These are phyloP conservation scores for Hydropsyche tenuis DNA, from an alignment of 1,140 invertebrate genomes.

Conservation along the genomic window DNA sequence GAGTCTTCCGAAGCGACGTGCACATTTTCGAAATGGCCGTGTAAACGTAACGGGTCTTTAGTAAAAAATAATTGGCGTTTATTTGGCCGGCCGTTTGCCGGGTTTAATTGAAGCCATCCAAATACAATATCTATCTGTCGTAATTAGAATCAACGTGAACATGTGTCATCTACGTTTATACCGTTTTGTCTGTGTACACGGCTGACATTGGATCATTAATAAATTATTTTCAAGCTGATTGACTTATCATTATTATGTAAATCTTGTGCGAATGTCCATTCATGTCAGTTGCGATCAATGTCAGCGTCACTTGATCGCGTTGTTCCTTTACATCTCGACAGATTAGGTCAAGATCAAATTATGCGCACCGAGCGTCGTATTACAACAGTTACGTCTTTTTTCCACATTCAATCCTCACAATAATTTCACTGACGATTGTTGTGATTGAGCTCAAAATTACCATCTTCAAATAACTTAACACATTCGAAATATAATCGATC, in stretches of 20 bases:
- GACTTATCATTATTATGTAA: constrained; percentile 49
- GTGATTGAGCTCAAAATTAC: neutral
- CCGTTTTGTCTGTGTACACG: constrained; percentile 38
- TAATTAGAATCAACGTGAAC: constrained; percentile 41
- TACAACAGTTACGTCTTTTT: constrained; percentile 31
- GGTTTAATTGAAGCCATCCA: constrained; percentile 29
- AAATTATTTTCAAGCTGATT: constrained; percentile 45
- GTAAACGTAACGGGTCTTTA: neutral
- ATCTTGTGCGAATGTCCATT: constrained; percentile 46
- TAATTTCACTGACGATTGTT: neutral
- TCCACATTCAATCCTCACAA: neutral
- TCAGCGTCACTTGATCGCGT: constrained; percentile 39
- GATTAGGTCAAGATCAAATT: constrained; percentile 46
- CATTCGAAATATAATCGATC: neutral
- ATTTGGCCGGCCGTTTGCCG: neutral
- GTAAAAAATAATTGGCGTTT: neutral
- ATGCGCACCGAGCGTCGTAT: constrained; percentile 30
- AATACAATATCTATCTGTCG: constrained; percentile 35
- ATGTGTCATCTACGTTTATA: constrained; percentile 41
- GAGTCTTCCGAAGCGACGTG: too few relatives aligned
- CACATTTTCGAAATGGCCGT: too few relatives aligned
- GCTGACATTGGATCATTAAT: constrained; percentile 39
- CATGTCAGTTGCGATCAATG: constrained; percentile 43
- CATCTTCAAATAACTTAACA: neutral
- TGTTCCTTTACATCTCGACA: constrained; percentile 39